Evolutionary conservation across 2,888 invertebrate species (phyloP), one percentile per base, ranked within the genome.

Genomic region (Zhuqinia jingwanae): DNA sequence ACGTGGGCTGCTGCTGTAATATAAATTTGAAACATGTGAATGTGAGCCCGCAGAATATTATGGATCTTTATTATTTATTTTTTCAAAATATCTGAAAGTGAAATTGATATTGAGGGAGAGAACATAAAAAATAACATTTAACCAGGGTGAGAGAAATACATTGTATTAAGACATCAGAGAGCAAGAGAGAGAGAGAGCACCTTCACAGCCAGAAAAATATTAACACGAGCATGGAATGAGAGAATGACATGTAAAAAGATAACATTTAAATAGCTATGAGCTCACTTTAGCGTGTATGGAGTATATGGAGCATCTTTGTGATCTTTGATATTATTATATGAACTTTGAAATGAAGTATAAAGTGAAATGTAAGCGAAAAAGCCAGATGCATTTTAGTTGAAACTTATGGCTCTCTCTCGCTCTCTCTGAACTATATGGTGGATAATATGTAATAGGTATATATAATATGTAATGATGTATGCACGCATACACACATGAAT

Each of bases 201-300:
- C 56, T 6, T 36, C 36, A 56, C 56, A 11, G 2, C 2, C n/a
- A 56, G 10, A 53, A 58, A 27, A 13, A 27, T 20, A 68, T 42
- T 68, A 45, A 68, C 45, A 68, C 20, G 42, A 68, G 45, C 20
- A 53, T 53, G 53, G 45, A 68, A 68, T n/a, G 60, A 30, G 30
- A n/a, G 60, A 30, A 60, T 68, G 42, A 45, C 45, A 36, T n/a
- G n/a, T 68, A 20, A 42, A 68, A 68, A 42, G 20, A 68, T 68
- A 68, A 42, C 10, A 60, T 3, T 36, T 36, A 36, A 36, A 36
- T 36, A 36, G 36, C 5, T 36, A 36, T 36, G 36, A 36, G 36
- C 3, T 36, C 36, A 36, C 36, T 36, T 8, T 8, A 36, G 5
- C 3, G 36, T 36, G 3, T 36, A 36, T 25, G 20, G 2, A 1